These are phyloP conservation scores for Mormyrops attenuatus DNA, from an alignment of 2,797 vertebrate species.

Conservation along the genomic window DNA sequence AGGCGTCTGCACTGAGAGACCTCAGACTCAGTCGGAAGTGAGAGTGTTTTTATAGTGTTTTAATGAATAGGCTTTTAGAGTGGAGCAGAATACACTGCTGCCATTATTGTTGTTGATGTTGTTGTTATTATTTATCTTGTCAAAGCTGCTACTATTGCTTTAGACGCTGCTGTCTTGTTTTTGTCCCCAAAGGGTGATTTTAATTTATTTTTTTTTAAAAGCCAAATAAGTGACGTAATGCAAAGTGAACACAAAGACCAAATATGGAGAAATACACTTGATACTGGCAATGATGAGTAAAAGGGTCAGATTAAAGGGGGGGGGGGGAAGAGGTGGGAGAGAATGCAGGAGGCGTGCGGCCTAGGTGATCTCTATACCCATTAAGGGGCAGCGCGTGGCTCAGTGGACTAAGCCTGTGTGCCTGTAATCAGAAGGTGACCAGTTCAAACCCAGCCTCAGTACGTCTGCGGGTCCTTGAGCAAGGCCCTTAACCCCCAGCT, in stretches of 20 bases:
- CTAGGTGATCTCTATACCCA: background rate
- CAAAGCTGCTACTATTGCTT: slow-evolving; percentile 62
- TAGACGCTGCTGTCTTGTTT: slow-evolving; percentile 62
- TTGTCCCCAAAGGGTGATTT: slow-evolving; percentile 61
- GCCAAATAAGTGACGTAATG: slow-evolving; percentile 66
- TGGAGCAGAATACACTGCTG: background rate
- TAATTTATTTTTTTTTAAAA: slow-evolving; percentile 39
- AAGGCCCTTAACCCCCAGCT: too few relatives aligned
- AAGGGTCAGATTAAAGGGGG: background rate
- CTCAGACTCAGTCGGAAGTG: background rate
- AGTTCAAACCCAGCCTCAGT: too few relatives aligned
- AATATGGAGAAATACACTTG: slow-evolving; percentile 54
- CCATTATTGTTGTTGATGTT: slow-evolving; percentile 22
- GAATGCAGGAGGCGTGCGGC: background rate
- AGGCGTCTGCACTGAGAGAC: background rate
- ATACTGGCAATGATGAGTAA: slow-evolving; percentile 39
- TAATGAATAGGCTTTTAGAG: slow-evolving; percentile 33
- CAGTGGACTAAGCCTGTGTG: too few relatives aligned
- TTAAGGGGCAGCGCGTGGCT: too few relatives aligned
- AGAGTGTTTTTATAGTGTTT: slow-evolving; percentile 52
- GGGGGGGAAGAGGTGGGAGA: slow-evolving; percentile 13
- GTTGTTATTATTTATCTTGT: slow-evolving; percentile 65
- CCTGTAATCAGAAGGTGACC: too few relatives aligned
- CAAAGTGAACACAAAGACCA: slow-evolving; percentile 64
- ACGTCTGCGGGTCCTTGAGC: too few relatives aligned